Conservation (phyloP, 2,888 invertebrate genomes). For the Epistrophe grossulariae region DNA sequence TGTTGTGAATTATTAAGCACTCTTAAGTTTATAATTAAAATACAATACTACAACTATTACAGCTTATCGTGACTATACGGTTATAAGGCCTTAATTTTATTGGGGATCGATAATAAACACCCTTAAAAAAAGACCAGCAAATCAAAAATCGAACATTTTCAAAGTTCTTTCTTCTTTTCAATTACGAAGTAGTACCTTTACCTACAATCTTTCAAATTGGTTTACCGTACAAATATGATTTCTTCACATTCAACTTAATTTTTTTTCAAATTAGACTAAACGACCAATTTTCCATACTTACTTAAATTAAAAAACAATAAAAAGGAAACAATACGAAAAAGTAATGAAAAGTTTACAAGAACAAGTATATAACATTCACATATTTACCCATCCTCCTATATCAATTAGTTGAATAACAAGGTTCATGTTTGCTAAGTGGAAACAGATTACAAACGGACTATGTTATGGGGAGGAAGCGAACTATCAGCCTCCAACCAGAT, state of each 20-base stretch:
- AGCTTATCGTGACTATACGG: no score
- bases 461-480: neutral
- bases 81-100: no score
- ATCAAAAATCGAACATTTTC: neutral
- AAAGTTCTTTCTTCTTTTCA: neutral
- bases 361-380: neutral
- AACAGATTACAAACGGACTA: slow-evolving; percentile 32
- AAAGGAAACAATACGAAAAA: slow-evolving; percentile 24
- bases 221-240: neutral
- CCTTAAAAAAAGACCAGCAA: no score
- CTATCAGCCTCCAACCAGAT: slow-evolving; percentile 14
- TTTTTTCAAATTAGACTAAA: slow-evolving; percentile 24
- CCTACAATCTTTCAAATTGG: neutral
- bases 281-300: slow-evolving; percentile 23
- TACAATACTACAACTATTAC: no score
- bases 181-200: slow-evolving; percentile 29
- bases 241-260: slow-evolving; percentile 24
- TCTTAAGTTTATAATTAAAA: no score
- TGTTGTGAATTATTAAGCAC: no score
- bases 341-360: slow-evolving; percentile 20
- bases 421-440: slow-evolving; percentile 53
- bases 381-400: neutral
- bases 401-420: slow-evolving; percentile 49
- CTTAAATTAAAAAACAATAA: slow-evolving; percentile 19
- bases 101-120: no score